These are phyloP conservation scores for Lepilemur ruficaudatus DNA, from an alignment of 2,797 vertebrate genomes.

Conservation along the genomic window DNA sequence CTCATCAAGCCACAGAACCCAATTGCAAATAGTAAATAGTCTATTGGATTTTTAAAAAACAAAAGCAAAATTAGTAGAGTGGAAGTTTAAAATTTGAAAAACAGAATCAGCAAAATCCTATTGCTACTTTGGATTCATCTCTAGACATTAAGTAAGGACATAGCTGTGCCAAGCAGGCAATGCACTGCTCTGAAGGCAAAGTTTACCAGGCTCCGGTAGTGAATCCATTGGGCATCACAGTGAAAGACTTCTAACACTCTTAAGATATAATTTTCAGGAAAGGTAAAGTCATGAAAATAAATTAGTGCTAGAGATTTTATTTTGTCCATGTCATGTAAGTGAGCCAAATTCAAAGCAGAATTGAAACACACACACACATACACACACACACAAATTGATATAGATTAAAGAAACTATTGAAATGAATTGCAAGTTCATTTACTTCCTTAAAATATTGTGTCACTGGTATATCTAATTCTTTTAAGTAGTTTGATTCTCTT, in stretches of 20 bases:
- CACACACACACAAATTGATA: neutral
- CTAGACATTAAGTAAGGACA: neutral
- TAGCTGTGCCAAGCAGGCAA: rapidly evolving
- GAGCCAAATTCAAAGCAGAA: neutral
- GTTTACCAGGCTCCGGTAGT: neutral
- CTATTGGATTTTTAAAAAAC: neutral
- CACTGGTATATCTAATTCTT: neutral
- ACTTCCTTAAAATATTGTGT: neutral
- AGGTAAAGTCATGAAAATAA: neutral
- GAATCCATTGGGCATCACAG: neutral
- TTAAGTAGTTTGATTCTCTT: neutral
- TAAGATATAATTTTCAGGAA: neutral
- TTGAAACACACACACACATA: neutral
- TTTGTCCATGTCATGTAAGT: neutral
- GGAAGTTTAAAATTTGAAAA: neutral
- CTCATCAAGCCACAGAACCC: neutral
- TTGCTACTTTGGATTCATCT: neutral
- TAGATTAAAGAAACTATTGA: neutral
- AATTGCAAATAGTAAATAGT: neutral
- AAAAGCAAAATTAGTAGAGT: neutral
- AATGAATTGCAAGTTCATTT: neutral
- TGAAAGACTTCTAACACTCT: neutral
- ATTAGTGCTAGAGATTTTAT: neutral
- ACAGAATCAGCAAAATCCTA: neutral
- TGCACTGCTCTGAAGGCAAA: neutral